Evolutionary conservation across 1,140 invertebrate genomes (phyloP).

Genomic region (Holcopasites calliopsidis): DNA sequence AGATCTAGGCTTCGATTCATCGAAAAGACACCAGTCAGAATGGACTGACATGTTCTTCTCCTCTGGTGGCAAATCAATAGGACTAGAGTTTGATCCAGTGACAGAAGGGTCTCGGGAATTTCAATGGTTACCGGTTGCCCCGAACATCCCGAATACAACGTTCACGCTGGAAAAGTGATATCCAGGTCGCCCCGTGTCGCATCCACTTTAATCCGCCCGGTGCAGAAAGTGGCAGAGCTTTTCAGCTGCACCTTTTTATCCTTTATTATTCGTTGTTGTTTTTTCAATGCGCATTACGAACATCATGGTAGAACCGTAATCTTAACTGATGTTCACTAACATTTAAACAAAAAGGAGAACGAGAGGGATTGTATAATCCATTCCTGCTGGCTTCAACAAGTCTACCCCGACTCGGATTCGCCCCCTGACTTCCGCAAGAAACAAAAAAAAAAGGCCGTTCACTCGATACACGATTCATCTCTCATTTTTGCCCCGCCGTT

Average conservation of each 20-base stretch:
- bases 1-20: conserved; percentile 52
- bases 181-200: conserved; percentile 7
- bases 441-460: no score
- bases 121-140: conserved; percentile 34
- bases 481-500: not conserved
- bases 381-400: not conserved
- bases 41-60: conserved; percentile 53
- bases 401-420: not conserved
- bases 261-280: not conserved
- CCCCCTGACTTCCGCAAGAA: not conserved
- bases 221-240: not conserved
- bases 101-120: conserved; percentile 56
- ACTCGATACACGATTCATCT: not conserved
- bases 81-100: conserved; percentile 56
- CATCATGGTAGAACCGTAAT: not conserved
- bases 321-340: conserved; percentile 14
- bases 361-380: not conserved
- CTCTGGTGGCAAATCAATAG: conserved; percentile 52
- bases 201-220: conserved; percentile 29
- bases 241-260: not conserved
- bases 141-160: conserved; percentile 29
- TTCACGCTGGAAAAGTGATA: conserved; percentile 35
- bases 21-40: conserved; percentile 58
- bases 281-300: not conserved
- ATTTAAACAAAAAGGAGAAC: not conserved